A percentile compares a stretch with the other conserved stretches of the same genome.
These are phyloP conservation scores for Pterostichus madidus DNA, from an alignment of 2,888 invertebrate species.

Conservation along the genomic window DNA sequence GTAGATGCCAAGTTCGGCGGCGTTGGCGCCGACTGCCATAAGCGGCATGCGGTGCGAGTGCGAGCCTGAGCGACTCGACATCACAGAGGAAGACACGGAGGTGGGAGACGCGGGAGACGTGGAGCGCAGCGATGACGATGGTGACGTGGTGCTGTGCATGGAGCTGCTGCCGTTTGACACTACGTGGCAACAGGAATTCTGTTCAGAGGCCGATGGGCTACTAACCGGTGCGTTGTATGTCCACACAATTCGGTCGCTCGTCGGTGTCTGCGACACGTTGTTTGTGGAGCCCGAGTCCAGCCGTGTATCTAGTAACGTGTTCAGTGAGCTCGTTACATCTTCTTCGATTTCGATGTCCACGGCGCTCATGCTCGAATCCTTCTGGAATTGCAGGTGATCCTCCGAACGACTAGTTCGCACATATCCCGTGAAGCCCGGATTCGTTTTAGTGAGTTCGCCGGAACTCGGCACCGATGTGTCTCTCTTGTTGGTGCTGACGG, in stretches of 20 bases:
- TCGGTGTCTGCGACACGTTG: slow-evolving; percentile 70
- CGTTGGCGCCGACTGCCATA: slow-evolving; percentile 72
- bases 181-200: slow-evolving; percentile 80
- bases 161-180: slow-evolving; percentile 81
- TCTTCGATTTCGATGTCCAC: slow-evolving; percentile 96
- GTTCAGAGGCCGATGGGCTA: slow-evolving; percentile 79
- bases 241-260: slow-evolving; percentile 89
- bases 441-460: slow-evolving; percentile 68
- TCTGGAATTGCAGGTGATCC: slow-evolving; percentile 92
- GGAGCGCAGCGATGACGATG: slow-evolving; percentile 84
- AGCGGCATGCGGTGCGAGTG: slow-evolving; percentile 80
- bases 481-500: slow-evolving; percentile 79
- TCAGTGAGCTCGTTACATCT: slow-evolving; percentile 94
- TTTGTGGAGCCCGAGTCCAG: slow-evolving; percentile 78
- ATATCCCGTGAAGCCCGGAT: slow-evolving; percentile 78
- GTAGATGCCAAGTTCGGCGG: slow-evolving; percentile 75
- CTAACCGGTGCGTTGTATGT: slow-evolving; percentile 93
- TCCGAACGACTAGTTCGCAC: slow-evolving; percentile 95
- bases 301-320: slow-evolving; percentile 91
- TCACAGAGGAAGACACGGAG: slow-evolving; percentile 91
- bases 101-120: slow-evolving; percentile 89
- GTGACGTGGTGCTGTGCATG: slow-evolving; percentile 84
- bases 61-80: slow-evolving; percentile 88
- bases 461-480: slow-evolving; percentile 72
- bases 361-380: slow-evolving; percentile 88